Evolutionary conservation across 2,113 vertebrate genomes (phyloP).

Genomic region (Callopanchax toddi): DNA sequence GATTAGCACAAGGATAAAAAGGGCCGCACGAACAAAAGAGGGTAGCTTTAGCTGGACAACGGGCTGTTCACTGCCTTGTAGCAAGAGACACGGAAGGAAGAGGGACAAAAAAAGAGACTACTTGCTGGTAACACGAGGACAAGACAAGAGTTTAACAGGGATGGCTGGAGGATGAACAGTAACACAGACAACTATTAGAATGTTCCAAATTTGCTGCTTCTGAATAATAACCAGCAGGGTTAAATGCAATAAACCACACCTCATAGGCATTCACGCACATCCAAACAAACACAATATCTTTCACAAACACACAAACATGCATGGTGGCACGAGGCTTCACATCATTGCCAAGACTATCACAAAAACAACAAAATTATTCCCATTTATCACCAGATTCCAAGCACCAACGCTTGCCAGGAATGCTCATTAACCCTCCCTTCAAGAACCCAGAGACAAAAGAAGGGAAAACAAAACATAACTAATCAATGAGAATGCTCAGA

Average conservation of each 20-base stretch:
- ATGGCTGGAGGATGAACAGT: constrained; percentile 61
- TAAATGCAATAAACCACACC: constrained; percentile 53
- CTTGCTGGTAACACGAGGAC: constrained; percentile 60
- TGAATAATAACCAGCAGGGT: constrained; percentile 58
- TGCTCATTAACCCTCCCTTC: constrained; percentile 79
- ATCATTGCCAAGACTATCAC: constrained; percentile 66
- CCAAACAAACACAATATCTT: constrained; percentile 40
- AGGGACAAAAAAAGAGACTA: constrained; percentile 48
- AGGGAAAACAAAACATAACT: constrained; percentile 75
- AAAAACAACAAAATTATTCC: constrained; percentile 72
- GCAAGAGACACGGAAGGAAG: constrained; percentile 71
- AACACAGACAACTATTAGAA: constrained; percentile 54
- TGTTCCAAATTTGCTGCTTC: constrained; percentile 54
- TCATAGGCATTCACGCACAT: constrained; percentile 58
- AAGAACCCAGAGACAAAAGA: constrained; percentile 73
- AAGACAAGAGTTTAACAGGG: constrained; percentile 63
- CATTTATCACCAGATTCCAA: constrained; percentile 72
- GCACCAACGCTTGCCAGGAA: constrained; percentile 75
- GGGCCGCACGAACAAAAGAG: constrained; percentile 75
- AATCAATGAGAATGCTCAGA: constrained; percentile 79
- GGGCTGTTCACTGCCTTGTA: constrained; percentile 71
- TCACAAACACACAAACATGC: constrained; percentile 44
- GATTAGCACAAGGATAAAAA: constrained; percentile 81
- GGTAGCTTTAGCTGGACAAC: constrained; percentile 75
- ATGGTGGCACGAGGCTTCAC: constrained; percentile 62